Conservation (phyloP, 2,888 invertebrate genomes). For the Dorcus parallelipipedus region DNA sequence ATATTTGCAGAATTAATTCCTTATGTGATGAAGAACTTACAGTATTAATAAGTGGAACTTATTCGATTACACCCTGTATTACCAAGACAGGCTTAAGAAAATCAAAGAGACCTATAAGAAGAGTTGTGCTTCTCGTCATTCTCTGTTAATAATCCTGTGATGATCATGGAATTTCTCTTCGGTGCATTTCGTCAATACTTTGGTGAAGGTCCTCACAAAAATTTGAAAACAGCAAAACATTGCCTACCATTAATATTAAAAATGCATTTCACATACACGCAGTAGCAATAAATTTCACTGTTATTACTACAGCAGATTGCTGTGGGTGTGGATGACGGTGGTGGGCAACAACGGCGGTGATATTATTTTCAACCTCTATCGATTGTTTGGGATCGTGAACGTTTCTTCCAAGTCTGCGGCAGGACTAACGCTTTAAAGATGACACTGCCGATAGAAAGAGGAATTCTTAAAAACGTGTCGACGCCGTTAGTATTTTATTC, state of each 20-base stretch:
- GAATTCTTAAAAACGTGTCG: background rate
- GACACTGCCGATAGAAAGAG: background rate
- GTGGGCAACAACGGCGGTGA: background rate
- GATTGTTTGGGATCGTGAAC: background rate
- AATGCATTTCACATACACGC: background rate
- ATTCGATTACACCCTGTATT: too few species aligned
- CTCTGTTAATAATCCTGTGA: too few species aligned
- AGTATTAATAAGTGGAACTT: too few species aligned
- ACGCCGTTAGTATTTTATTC: background rate
- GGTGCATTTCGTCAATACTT: too few species aligned
- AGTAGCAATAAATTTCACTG: background rate
- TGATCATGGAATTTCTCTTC: too few species aligned
- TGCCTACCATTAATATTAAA: background rate
- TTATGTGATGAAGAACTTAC: too few species aligned
- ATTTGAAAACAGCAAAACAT: background rate
- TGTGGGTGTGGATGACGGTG: background rate
- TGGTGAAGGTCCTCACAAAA: too few species aligned
- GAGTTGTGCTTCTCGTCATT: too few species aligned
- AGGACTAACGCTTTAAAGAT: background rate
- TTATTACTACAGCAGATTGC: background rate
- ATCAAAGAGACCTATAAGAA: too few species aligned
- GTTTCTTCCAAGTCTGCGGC: background rate
- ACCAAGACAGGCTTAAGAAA: too few species aligned
- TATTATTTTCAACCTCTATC: background rate
- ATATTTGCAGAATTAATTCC: too few species aligned